Evolutionary conservation across 2,888 invertebrate species (phyloP), one percentile per base, ranked within the genome.

Genomic region (Crepidodera aurea): DNA sequence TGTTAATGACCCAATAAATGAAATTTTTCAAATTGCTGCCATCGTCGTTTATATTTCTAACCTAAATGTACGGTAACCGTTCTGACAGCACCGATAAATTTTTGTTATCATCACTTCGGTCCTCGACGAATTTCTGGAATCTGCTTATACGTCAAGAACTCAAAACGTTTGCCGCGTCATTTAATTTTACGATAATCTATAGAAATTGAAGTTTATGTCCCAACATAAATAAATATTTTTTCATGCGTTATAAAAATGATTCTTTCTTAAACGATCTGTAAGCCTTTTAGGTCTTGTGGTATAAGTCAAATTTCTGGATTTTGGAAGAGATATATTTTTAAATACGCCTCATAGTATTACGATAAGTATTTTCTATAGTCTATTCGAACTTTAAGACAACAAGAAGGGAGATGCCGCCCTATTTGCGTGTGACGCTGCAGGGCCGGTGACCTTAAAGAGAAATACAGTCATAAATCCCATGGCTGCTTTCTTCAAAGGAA

Each of bases 101-200:
- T 19, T 10, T 16, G 16, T 42, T 42, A 42, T 42, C 42, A 42
- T 16, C 42, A 42, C 42, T 3, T 42, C 18, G 6, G 19, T 42
- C 8, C 42, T 42, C 42, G 10, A 42, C 5, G 12, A 42, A 42
- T 42, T 1, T 8, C 19, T 8, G 42, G 18, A 42, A 42, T 42
- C 42, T 42, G 42, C 42, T 19, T 42, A 42, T 16, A 42, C 42
- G 42, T 42, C 42, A 42, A 42, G 42, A 42, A 42, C 42, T 42
- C 42, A 16, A 42, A 42, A 5, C 42, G 42, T 42, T 42, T 42
- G 42, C 42, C 42, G 42, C 18, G 12, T 18, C 42, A 55, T 55
- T 44, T 44, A 44, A 55, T 55, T 55, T 55, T 44, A 44, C 13
- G 19, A n/a, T 3, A 53, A 53, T 40, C 22, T 18, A 40, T 25